Evolutionary conservation across 2,888 invertebrate species (phyloP).

Genomic region (Chrysolina americana): DNA sequence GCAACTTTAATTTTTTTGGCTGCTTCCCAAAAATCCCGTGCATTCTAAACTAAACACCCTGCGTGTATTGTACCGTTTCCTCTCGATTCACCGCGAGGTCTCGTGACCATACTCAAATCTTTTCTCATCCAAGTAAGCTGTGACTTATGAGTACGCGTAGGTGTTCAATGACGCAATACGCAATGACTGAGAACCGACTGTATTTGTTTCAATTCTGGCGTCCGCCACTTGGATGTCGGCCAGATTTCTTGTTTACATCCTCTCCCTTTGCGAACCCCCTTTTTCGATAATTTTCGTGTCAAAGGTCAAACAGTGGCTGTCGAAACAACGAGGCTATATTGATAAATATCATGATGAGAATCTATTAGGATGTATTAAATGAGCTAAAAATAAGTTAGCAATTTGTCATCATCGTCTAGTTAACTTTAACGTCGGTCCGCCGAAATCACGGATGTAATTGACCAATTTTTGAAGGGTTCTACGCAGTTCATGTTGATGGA

Average conservation of each 20-base stretch:
- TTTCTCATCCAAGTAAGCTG: conserved; percentile 21
- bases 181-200: conserved; percentile 24
- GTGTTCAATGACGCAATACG: conserved; percentile 42
- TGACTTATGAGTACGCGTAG: neutral
- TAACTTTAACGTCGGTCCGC: conserved; percentile 3
- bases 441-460: conserved; percentile 16
- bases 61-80: conserved; percentile 5
- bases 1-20: neutral
- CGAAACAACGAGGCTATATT: conserved; percentile 32
- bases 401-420: conserved; percentile 17
- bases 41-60: conserved; percentile 1
- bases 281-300: conserved; percentile 17
- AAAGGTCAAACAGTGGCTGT: conserved; percentile 32
- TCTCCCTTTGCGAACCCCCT: conserved; percentile 16
- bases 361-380: conserved; percentile 41
- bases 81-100: neutral
- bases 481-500: conserved; percentile 6
- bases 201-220: conserved; percentile 40
- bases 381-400: conserved; percentile 37
- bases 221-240: conserved; percentile 34
- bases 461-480: neutral
- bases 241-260: conserved; percentile 43
- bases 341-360: conserved; percentile 32
- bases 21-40: conserved; percentile 6
- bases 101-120: conserved; percentile 19